phyloP scores from a whole-genome alignment of 1,140 invertebrate species.

The Drusus annulatus region DNA sequence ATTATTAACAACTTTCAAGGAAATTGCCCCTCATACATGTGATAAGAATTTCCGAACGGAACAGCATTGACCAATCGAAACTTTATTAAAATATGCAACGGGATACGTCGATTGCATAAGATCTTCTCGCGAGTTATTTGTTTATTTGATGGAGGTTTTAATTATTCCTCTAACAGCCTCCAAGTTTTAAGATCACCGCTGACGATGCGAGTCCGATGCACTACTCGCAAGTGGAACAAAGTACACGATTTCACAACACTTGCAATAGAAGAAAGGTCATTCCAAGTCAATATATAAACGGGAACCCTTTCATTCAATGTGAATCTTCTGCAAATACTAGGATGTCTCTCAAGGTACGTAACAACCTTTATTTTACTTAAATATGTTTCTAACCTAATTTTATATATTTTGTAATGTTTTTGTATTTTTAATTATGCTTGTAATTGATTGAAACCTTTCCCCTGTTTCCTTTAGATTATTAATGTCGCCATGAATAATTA shows the following conservation, averaged over 20 bases:
- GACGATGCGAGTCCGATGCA: conserved; percentile 1
- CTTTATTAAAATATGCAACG: too few species aligned
- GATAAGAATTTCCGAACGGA: too few species aligned
- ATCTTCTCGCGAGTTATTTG: too few species aligned
- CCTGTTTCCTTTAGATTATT: neutral
- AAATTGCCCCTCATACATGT: too few species aligned
- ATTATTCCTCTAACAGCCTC: neutral
- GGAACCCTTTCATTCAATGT: conserved; percentile 19
- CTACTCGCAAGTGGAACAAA: neutral
- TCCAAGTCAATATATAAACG: conserved; percentile 34
- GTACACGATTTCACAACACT: neutral
- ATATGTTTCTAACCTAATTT: too few species aligned
- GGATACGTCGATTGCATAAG: too few species aligned
- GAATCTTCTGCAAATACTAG: conserved; percentile 11
- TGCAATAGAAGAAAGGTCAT: too few species aligned
- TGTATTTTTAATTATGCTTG: too few species aligned
- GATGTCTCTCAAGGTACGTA: conserved; percentile 11
- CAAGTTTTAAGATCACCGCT: neutral
- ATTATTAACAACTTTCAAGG: too few species aligned
- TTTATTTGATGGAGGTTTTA: too few species aligned
- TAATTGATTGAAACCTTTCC: neutral
- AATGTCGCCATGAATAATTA: neutral
- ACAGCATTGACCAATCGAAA: too few species aligned
- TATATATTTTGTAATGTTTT: too few species aligned
- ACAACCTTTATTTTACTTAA: neutral